Conservation (phyloP, 1,140 invertebrate genomes). For the Heterodera schachtii region DNA sequence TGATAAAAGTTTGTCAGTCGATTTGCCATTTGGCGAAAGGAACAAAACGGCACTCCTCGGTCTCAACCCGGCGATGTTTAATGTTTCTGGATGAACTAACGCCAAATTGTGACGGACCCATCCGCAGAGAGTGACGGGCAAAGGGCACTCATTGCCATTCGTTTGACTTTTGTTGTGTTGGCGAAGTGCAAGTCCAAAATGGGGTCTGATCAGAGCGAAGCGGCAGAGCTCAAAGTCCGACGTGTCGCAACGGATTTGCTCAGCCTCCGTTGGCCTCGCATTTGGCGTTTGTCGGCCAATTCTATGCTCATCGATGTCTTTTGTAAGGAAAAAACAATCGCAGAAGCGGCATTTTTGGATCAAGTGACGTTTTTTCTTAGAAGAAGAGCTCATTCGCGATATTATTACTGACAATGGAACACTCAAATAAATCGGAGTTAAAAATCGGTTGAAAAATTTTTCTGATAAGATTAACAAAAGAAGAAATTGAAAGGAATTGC, state of each 20-base stretch:
- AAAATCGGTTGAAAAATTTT: neutral
- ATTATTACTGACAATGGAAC: too few relatives aligned
- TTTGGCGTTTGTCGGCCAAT: neutral
- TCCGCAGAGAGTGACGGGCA: slow-evolving; percentile 14
- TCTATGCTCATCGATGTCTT: slow-evolving; percentile 24
- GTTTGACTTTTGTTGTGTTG: neutral
- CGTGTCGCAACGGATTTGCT: neutral
- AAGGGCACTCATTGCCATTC: neutral
- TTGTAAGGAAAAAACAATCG: slow-evolving; percentile 25
- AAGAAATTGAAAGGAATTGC: too few relatives aligned
- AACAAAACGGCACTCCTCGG: slow-evolving; percentile 24
- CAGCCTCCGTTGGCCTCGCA: neutral
- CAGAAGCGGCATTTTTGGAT: slow-evolving; percentile 17
- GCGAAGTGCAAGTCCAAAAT: neutral
- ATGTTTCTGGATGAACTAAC: slow-evolving; percentile 25
- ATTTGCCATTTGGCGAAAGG: slow-evolving; percentile 1
- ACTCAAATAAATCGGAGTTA: too few relatives aligned
- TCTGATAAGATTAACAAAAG: neutral
- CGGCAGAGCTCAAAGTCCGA: neutral
- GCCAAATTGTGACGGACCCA: slow-evolving; percentile 19
- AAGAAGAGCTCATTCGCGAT: slow-evolving; percentile 6
- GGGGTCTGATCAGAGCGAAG: neutral
- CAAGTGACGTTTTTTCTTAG: slow-evolving; percentile 8
- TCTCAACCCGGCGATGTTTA: neutral
- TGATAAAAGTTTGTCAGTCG: neutral